Percentiles rank a stretch among this genome's conserved stretches.
Evolutionary conservation across 2,113 vertebrate genomes (phyloP).

Genomic region (Plotosus lineatus): DNA sequence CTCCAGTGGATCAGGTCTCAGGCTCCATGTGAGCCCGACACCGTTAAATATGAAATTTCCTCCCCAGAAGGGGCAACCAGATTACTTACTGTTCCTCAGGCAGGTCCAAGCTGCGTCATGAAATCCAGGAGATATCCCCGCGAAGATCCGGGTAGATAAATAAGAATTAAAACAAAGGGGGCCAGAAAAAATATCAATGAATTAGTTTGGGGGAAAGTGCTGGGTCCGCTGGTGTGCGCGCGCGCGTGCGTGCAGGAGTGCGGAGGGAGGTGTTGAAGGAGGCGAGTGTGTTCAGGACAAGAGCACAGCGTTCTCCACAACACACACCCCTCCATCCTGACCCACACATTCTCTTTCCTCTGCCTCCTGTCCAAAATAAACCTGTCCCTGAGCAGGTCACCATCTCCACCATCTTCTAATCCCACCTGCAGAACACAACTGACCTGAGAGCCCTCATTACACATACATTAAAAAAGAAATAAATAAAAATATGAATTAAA

Average conservation of each 20-base stretch:
- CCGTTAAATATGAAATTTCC: too few species aligned
- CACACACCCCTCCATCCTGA: conserved; percentile 56
- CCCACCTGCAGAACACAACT: neutral
- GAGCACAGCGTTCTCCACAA: conserved; percentile 63
- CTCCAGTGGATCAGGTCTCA: neutral
- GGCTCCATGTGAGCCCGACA: too few species aligned
- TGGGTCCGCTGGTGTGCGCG: neutral
- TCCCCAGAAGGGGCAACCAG: too few species aligned
- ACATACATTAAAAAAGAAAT: too few species aligned
- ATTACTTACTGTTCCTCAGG: conserved; percentile 15
- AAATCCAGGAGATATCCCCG: neutral
- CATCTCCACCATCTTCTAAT: conserved; percentile 5
- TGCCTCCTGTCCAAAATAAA: conserved; percentile 89
- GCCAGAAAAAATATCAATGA: neutral
- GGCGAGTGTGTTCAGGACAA: conserved; percentile 25
- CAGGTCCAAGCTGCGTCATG: neutral
- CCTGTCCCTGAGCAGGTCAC: conserved; percentile 74
- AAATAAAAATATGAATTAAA: too few species aligned
- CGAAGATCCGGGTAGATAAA: neutral
- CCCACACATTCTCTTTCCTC: conserved; percentile 63
- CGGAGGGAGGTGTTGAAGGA: conserved; percentile 7
- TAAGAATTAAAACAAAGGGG: neutral
- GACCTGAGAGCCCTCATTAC: neutral
- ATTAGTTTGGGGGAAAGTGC: neutral
- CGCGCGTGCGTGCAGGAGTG: neutral